A percentile compares a stretch with the other conserved stretches of the same genome.
Conservation (phyloP, 2,888 invertebrate genomes). For the Cephonodes hylas region DNA sequence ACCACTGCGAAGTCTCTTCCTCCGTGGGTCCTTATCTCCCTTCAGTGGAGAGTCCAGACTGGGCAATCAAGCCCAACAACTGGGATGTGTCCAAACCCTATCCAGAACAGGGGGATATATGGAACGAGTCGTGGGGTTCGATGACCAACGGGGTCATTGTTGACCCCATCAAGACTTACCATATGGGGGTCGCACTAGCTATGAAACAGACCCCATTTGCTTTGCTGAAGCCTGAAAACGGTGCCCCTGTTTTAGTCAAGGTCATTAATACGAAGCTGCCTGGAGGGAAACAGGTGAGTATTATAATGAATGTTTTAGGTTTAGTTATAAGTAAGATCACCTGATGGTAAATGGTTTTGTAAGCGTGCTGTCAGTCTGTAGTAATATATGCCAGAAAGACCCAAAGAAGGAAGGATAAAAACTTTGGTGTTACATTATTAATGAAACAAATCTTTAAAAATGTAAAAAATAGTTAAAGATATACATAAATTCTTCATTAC, state of each 20-base stretch:
- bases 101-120: not conserved
- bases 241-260: conserved; percentile 85
- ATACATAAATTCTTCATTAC: too few species aligned
- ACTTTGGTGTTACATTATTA: too few species aligned
- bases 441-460: too few species aligned
- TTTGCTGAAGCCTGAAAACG: conserved; percentile 83
- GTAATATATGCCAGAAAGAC: too few species aligned
- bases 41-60: conserved; percentile 31
- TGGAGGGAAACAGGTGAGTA: conserved; percentile 71
- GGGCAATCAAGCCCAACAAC: conserved; percentile 19
- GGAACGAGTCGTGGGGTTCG: conserved; percentile 36
- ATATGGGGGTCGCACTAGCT: conserved; percentile 84
- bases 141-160: conserved; percentile 81
- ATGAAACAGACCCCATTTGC: conserved; percentile 87
- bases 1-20: conserved; percentile 67
- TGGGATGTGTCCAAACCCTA: conserved; percentile 41
- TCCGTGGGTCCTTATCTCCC: conserved; percentile 61
- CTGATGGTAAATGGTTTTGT: not conserved
- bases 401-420: too few species aligned
- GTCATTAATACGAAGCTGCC: conserved; percentile 79
- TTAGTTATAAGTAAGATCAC: not conserved
- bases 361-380: too few species aligned
- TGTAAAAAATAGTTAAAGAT: too few species aligned
- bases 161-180: conserved; percentile 86
- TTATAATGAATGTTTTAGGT: too few species aligned